Evolutionary conservation across 2,113 vertebrate genomes (phyloP), one percentile per base, ranked within the genome.

Genomic region (Phycodurus eques): DNA sequence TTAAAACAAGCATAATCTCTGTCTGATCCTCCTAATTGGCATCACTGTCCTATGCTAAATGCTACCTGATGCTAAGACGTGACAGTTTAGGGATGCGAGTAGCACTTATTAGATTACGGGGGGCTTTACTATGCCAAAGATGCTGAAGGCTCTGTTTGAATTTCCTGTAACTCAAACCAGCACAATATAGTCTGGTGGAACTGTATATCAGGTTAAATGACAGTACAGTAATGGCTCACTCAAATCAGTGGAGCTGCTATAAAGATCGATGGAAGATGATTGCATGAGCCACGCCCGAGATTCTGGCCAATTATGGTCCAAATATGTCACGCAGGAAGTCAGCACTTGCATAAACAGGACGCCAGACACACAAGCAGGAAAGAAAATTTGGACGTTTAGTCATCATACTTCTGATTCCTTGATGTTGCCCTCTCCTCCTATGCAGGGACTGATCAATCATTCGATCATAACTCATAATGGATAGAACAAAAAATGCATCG

Each of bases 1-100:
- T 51, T 51, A 19, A 47, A 33, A 51, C 66, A 31, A 64, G 43
- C 39, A n/a, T 69, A 63, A 74, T 68, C 47, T 79, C 47, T 79
- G 54, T 53, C 68, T 78, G 70, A 80, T 78, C 56, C 70, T 43
- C 22, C 20, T 72, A 85, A 80, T 77, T 82, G 72, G 57, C 71
- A 70, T 76, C 71, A 76, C 65, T 70, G 68, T 74, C 47, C 17
- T 70, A 66, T 56, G 47, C 65, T 72, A 47, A 73, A 73, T 63
- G 57, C 51, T 77, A 74, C 68, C 76, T 65, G 64, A 76, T 44
- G 42, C 22, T 60, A 76, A 69, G 57, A 64, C 1, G 12, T 43
- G 70, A 73, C 67, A 60, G 49, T 22, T 80, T 70, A 68, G 66
- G 63, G 67, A 71, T 20, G 59, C n/a, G 61, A 67, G 72, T 56